These are phyloP conservation scores for Pseudopipra pipra DNA, from an alignment of 2,113 vertebrate genomes.

Conservation along the genomic window DNA sequence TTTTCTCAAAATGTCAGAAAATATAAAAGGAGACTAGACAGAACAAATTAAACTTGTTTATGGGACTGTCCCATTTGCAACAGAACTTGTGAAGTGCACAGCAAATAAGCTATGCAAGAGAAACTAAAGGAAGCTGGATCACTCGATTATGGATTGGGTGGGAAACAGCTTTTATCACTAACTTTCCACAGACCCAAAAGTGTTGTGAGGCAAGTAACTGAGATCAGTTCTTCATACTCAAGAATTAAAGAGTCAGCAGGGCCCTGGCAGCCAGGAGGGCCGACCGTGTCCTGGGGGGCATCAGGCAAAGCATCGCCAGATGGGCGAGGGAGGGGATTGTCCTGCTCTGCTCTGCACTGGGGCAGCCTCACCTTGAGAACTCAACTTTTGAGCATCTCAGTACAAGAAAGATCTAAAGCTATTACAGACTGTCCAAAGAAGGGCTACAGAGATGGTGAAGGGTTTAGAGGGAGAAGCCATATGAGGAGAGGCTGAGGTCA, in stretches of 20 bases:
- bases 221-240: background rate
- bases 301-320: rapidly evolving
- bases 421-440: background rate
- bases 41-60: background rate
- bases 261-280: background rate
- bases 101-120: background rate
- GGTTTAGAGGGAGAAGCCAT: background rate
- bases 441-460: background rate
- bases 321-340: rapidly evolving
- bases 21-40: background rate
- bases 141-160: background rate
- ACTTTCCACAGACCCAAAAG: background rate
- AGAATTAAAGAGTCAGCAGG: background rate
- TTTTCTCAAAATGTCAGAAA: background rate
- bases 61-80: background rate
- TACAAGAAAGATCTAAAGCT: background rate
- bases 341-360: rapidly evolving
- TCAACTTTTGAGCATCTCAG: no score
- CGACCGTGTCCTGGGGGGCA: rapidly evolving
- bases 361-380: rapidly evolving
- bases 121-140: background rate
- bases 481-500: background rate
- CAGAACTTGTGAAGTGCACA: background rate
- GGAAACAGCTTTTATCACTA: background rate
- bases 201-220: background rate